Percentiles rank a stretch among this genome's conserved stretches.
Evolutionary conservation across 2,888 invertebrate species (phyloP).

Genomic region (Yponomeuta sedellus): DNA sequence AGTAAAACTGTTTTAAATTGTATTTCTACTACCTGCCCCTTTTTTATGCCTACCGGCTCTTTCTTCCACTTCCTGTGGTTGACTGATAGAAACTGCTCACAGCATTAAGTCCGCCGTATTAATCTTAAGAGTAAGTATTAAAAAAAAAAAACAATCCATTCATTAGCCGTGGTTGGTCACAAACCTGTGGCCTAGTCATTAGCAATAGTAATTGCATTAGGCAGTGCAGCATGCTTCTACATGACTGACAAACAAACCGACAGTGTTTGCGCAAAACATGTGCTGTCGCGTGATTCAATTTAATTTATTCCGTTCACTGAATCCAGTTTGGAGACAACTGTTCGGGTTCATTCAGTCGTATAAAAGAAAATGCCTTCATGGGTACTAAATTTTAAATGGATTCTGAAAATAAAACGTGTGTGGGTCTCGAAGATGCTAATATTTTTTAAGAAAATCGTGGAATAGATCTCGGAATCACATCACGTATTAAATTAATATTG

Average conservation of each 20-base stretch:
- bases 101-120: too few relatives aligned
- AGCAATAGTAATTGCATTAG: conserved; percentile 63
- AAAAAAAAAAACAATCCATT: neutral
- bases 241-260: conserved; percentile 47
- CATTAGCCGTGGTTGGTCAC: neutral
- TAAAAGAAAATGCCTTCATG: neutral
- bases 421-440: neutral
- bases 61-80: too few relatives aligned
- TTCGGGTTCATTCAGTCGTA: neutral
- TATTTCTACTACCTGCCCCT: too few relatives aligned
- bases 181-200: conserved; percentile 62
- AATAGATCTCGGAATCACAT: too few relatives aligned
- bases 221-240: conserved; percentile 46
- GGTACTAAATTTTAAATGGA: too few relatives aligned
- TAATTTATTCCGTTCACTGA: conserved; percentile 1
- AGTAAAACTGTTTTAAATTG: too few relatives aligned
- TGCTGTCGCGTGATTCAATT: conserved; percentile 21
- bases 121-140: too few relatives aligned
- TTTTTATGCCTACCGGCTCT: too few relatives aligned
- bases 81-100: too few relatives aligned
- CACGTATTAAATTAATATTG: too few relatives aligned
- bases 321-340: neutral
- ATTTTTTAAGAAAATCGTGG: too few relatives aligned
- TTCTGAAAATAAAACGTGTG: conserved; percentile 64
- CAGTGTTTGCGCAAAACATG: conserved; percentile 27